A percentile compares a stretch with the other conserved stretches of the same genome.
Evolutionary conservation across 1,140 invertebrate species (phyloP).

Genomic region (Tribolium madens): DNA sequence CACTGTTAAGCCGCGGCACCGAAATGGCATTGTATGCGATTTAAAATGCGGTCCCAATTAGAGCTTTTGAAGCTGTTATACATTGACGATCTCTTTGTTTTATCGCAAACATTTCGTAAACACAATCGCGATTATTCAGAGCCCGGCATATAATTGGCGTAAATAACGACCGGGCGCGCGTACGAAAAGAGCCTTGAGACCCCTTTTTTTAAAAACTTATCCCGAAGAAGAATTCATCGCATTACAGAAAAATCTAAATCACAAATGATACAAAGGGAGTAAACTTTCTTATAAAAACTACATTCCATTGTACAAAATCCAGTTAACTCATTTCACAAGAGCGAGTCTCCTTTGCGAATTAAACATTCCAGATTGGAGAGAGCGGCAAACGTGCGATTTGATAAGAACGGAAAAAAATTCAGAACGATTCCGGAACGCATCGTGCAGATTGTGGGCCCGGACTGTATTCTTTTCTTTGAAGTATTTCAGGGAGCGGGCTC

Average conservation of each 20-base stretch:
- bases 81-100: background rate
- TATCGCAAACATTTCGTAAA: background rate
- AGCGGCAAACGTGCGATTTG: conserved; percentile 43
- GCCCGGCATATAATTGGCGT: conserved; percentile 42
- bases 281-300: conserved; percentile 57
- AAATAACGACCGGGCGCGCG: conserved; percentile 33
- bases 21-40: background rate
- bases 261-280: conserved; percentile 59
- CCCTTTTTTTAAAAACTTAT: conserved; percentile 24
- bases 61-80: background rate
- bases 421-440: background rate
- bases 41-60: background rate
- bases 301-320: conserved; percentile 58
- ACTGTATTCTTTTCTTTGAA: conserved; percentile 51
- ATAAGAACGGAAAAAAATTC: background rate
- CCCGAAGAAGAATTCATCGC: conserved; percentile 46
- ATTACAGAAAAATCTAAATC: conserved; percentile 60
- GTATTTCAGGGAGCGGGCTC: conserved; percentile 49
- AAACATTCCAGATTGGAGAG: conserved; percentile 46
- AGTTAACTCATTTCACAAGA: conserved; percentile 57
- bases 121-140: background rate
- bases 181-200: conserved; percentile 4
- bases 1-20: too few species aligned
- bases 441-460: background rate
- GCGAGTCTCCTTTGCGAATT: conserved; percentile 54